These are phyloP conservation scores for Cottus gobio DNA, from an alignment of 2,113 vertebrate genomes.

Conservation along the genomic window DNA sequence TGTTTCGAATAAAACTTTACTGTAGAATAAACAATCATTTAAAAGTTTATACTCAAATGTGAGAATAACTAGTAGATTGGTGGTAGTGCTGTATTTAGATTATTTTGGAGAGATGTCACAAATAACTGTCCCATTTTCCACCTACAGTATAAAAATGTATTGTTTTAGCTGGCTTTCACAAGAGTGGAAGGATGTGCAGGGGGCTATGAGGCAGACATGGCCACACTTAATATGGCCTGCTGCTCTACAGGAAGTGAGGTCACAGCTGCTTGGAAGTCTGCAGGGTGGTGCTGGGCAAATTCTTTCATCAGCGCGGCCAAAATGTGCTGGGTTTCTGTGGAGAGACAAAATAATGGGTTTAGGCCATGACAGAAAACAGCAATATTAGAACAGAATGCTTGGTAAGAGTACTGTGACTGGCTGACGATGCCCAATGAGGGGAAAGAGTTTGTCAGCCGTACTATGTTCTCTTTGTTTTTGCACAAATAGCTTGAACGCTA, in stretches of 20 bases:
- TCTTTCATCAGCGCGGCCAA: conserved; percentile 79
- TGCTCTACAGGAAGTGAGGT: conserved; percentile 83
- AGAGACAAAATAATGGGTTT: not conserved
- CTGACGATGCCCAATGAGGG: not conserved
- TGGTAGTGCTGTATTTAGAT: conserved; percentile 49
- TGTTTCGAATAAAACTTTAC: conserved; percentile 52
- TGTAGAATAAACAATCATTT: conserved; percentile 57
- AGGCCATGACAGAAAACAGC: not conserved
- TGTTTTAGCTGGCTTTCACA: conserved; percentile 25
- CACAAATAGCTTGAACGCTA: not conserved
- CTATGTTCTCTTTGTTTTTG: not conserved
- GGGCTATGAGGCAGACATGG: conserved; percentile 72
- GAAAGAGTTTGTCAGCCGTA: not conserved
- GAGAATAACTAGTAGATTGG: conserved; percentile 32
- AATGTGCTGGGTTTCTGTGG: conserved; percentile 82
- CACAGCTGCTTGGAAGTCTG: conserved; percentile 84
- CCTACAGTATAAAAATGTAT: conserved; percentile 45
- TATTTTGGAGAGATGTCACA: not conserved
- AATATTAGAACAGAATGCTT: not conserved
- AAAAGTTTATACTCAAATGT: conserved; percentile 52
- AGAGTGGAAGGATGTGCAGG: conserved; percentile 22
- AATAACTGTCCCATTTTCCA: conserved; percentile 41
- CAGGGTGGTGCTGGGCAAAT: conserved; percentile 78
- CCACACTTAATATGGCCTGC: conserved; percentile 71
- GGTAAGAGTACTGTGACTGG: not conserved